phyloP scores from a whole-genome alignment of 2,797 vertebrate species.

The Crenichthys baileyi region DNA sequence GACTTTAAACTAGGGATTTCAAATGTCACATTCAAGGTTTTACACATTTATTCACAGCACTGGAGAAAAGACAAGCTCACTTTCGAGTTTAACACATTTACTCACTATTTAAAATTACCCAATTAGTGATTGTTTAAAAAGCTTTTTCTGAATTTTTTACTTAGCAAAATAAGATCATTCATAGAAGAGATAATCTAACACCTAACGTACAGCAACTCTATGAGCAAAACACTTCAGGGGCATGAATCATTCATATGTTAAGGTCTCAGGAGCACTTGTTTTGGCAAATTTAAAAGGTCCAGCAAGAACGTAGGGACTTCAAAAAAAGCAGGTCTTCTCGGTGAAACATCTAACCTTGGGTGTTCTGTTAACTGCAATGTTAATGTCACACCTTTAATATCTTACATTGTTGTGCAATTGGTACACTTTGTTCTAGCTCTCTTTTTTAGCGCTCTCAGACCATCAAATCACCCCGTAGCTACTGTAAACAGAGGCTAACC shows the following conservation, averaged over 20 bases:
- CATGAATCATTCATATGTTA: not conserved
- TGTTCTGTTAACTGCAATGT: not conserved
- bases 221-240: not conserved
- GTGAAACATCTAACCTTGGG: not conserved
- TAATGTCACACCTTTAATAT: conserved; percentile 36
- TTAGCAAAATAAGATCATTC: not conserved
- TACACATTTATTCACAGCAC: too few relatives aligned
- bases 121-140: not conserved
- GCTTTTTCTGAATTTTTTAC: not conserved
- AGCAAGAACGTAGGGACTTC: not conserved
- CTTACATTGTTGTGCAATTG: conserved; percentile 40
- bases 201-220: not conserved
- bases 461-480: conserved; percentile 36
- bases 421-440: conserved; percentile 6
- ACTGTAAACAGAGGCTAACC: conserved; percentile 42
- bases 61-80: not conserved
- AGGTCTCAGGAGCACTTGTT: not conserved
- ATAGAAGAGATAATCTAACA: not conserved
- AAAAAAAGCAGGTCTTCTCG: not conserved
- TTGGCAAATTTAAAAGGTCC: not conserved
- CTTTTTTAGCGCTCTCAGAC: conserved; percentile 30
- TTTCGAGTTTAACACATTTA: not conserved
- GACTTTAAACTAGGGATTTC: not conserved
- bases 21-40: not conserved
- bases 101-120: not conserved